Base-by-base conservation (phyloP, 2,113 vertebrate species). In the Thalassoma bifasciatum region DNA sequence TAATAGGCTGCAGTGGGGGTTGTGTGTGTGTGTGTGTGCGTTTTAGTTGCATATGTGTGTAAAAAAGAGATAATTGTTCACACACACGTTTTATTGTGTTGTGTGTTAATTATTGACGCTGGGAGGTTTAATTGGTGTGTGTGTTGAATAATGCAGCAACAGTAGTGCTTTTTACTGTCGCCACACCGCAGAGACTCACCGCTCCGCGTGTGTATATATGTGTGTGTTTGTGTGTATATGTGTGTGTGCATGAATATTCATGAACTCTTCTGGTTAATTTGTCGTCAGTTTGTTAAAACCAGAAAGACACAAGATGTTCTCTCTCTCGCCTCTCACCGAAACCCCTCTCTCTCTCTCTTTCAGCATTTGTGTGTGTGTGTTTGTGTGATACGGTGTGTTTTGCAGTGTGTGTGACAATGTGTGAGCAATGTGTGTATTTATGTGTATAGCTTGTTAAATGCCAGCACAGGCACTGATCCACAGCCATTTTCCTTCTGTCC, bases 251-350 rank as follows among this genome's bases (percentile, higher is more conserved):
- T 88, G 80, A 85, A 88, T 88, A 90, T 88, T 85, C 77, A 88
- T 90, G 63, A 78, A 68, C 84, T 84, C 82, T 84, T 77, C 62
- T 85, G 84, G 80, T 84, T 87, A 87, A 88, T 87, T 87, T 90
- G 86, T 85, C 75, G 16, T 74, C 79, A 84, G 82, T 90, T 86
- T 86, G 84, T 88, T 88, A 85, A 77, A 77, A 83, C 56, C 74
- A 84, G 73, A 86, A 84, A 84, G 78, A 88, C 65, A 53, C 86
- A 83, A 79, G 77, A 88, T 90, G 82, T 88, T 30, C 30, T 88
- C 72, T 88, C 72, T 66, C 44, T 83, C 30, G 40, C 62, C 56
- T 79, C 67, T 30, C 65, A 75, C 50, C 61, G 62, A 58, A 72
- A 64, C 30, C 30, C 6, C 30, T 30, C 30, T 30, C 30, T 30